These are phyloP conservation scores for Tamandua tetradactyla DNA, from an alignment of 2,797 vertebrate species.

Conservation along the genomic window DNA sequence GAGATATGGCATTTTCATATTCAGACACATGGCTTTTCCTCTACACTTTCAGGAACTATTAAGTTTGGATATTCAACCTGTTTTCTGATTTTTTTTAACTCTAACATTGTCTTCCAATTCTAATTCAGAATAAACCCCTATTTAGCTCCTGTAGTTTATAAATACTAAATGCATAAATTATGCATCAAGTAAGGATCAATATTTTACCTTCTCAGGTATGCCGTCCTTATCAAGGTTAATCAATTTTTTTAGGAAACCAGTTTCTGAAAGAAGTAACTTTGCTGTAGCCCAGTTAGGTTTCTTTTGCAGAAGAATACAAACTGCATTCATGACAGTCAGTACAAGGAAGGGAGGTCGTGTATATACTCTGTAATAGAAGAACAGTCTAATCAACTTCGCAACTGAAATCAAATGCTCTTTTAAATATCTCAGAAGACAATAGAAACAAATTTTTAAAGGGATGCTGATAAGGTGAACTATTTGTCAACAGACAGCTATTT, in stretches of 20 bases:
- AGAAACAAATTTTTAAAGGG: background rate
- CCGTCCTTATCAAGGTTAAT: conserved; percentile 83
- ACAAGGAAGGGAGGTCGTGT: conserved; percentile 82
- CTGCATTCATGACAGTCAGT: conserved; percentile 85
- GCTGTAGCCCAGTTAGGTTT: conserved; percentile 83
- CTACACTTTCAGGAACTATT: background rate
- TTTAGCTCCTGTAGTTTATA: background rate
- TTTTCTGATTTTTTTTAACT: background rate
- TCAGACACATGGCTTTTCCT: background rate
- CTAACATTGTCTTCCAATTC: background rate
- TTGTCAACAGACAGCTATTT: background rate
- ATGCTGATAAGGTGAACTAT: background rate
- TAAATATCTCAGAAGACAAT: background rate
- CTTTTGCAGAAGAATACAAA: conserved; percentile 83
- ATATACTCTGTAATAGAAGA: conserved; percentile 77
- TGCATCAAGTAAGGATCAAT: accelerated
- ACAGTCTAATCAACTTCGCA: background rate
- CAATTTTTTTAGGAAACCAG: conserved; percentile 83
- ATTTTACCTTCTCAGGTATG: conserved; percentile 84
- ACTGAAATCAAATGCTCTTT: background rate
- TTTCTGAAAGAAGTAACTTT: conserved; percentile 83
- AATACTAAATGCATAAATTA: too few species aligned
- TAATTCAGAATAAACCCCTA: background rate
- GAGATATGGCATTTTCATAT: background rate
- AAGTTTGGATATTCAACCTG: background rate